Percentiles rank a stretch among this genome's conserved stretches.
Conservation (phyloP, 2,888 invertebrate species). For the Phortica okadai region DNA sequence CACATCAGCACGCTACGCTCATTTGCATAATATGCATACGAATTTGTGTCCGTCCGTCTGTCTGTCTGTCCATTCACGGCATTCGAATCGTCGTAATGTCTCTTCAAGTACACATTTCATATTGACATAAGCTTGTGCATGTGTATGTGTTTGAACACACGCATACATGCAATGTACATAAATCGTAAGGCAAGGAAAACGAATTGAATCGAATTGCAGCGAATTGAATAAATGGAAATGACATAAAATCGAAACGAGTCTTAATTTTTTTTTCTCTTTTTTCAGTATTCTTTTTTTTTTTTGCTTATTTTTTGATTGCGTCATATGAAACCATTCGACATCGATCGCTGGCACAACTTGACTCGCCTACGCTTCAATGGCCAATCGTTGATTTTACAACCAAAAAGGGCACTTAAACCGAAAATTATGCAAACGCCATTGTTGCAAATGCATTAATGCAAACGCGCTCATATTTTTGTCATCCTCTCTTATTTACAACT, state of each 20-base stretch:
- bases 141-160: neutral
- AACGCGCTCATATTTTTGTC: neutral
- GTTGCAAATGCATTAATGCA: conserved; percentile 23
- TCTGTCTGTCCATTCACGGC: neutral
- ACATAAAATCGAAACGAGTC: conserved; percentile 37
- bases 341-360: neutral
- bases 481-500: neutral
- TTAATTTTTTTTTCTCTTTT: neutral
- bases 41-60: conserved; percentile 32
- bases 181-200: conserved; percentile 46
- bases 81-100: conserved; percentile 31
- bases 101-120: conserved; percentile 38
- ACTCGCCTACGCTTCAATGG: neutral
- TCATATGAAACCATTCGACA: neutral
- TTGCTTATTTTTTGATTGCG: neutral
- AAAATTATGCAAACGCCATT: conserved; percentile 47
- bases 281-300: too few relatives aligned
- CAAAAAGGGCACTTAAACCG: conserved; percentile 41
- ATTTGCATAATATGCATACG: conserved; percentile 62
- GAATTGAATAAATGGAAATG: conserved; percentile 50
- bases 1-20: conserved; percentile 31
- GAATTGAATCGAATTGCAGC: conserved; percentile 41
- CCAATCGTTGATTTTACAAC: conserved; percentile 24
- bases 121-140: neutral
- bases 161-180: conserved; percentile 54